Evolutionary conservation across 2,888 invertebrate species (phyloP).

Genomic region (Stenolophus ochropezus): DNA sequence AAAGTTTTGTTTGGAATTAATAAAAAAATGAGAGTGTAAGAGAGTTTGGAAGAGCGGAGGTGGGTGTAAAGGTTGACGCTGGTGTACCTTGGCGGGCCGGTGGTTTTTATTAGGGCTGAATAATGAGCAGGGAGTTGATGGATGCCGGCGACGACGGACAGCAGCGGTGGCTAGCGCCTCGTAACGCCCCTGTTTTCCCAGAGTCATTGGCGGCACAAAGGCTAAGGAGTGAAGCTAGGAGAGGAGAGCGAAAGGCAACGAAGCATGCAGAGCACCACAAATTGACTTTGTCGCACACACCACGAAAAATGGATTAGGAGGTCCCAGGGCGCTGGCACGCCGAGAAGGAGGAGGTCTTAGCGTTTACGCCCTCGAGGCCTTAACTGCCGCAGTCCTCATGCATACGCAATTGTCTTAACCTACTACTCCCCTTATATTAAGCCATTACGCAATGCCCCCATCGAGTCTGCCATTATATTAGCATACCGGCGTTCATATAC

Average conservation of each 20-base stretch:
- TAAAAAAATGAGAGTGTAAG: too few relatives aligned
- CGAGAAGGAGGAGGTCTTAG: slow-evolving; percentile 55
- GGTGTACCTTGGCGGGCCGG: neutral
- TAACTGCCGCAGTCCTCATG: slow-evolving; percentile 64
- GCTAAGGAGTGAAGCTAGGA: neutral
- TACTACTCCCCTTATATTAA: slow-evolving; percentile 68
- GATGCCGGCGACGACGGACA: slow-evolving; percentile 60
- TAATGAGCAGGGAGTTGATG: neutral
- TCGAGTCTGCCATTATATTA: slow-evolving; percentile 70
- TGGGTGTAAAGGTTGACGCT: neutral
- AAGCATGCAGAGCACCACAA: slow-evolving; percentile 56
- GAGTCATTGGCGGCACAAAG: slow-evolving; percentile 3
- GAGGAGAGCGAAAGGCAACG: slow-evolving; percentile 52
- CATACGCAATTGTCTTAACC: slow-evolving; percentile 70
- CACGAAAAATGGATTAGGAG: slow-evolving; percentile 58
- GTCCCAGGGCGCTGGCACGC: slow-evolving; percentile 44
- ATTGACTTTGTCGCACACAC: slow-evolving; percentile 58
- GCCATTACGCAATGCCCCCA: slow-evolving; percentile 71
- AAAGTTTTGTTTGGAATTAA: too few relatives aligned
- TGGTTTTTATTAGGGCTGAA: neutral
- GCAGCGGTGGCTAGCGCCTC: slow-evolving; percentile 59
- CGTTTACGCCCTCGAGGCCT: slow-evolving; percentile 57
- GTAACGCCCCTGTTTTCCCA: slow-evolving; percentile 29
- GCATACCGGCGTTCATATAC: slow-evolving; percentile 71
- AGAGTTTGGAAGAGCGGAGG: too few relatives aligned